Base-by-base conservation (phyloP, 2,888 invertebrate species). In the Ophioninae sp. region DNA sequence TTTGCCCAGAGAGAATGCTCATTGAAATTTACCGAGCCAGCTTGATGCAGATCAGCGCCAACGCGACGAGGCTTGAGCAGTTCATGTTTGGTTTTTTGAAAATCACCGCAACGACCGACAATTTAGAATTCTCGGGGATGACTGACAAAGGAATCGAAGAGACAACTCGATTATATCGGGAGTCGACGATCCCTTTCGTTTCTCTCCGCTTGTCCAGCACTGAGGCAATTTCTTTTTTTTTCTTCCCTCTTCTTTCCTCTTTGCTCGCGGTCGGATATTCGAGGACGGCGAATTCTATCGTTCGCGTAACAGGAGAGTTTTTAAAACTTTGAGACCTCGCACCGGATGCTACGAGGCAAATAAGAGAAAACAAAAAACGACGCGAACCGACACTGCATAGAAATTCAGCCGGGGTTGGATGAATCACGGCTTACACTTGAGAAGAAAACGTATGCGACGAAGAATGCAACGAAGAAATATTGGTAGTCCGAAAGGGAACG, bases 81-180 rank as follows among this genome's bases (percentile, higher is more conserved):
- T 63, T 71, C 81, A 84, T 84, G 39, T 41, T 72, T 61, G 37
- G 20, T 51, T 51, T 68, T 65, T 71, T 23, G 23, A 37, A 20
- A 59, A 72, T 63, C 61, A 65, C 56, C 17, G n/a, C 17, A 23
- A 17, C 44, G 64, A 84, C 74, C 59, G 20, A n/a, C 69, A 63
- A 61, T 10, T 22, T 20, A 68, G 56, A 44, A 82, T 75, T 51
- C 68, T 73, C 41, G 8, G 30, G 51, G 30, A 13, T 41, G 44
- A 84, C 72, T 77, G 72, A 79, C 76, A 44, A 77, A 71, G 59
- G 5, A 72, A 63, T 63, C 37, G 56, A 75, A 10, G 69, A 82
- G 59, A 78, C 65, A 75, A 71, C 13, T 51, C 59, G 56, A 78
- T 71, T 84, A 78, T 84, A 84, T 79, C 56, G 75, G 81, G 67